Conservation (phyloP, 2,797 vertebrate genomes). For the Aldrovandia affinis region DNA sequence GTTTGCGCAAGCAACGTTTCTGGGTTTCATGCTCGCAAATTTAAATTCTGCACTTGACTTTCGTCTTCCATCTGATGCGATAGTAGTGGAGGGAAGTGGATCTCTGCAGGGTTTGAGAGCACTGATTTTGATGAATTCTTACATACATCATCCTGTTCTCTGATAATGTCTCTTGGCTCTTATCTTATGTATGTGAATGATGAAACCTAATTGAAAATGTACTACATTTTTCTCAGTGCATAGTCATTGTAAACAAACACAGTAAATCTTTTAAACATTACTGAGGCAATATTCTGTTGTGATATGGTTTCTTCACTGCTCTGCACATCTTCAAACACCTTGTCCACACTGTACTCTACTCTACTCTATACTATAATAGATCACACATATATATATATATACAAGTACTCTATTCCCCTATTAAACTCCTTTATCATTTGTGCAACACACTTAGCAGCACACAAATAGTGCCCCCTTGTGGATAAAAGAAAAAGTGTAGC, state of each 20-base stretch:
- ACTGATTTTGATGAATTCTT: neutral
- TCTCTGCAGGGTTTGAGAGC: neutral
- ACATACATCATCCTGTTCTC: too few relatives aligned
- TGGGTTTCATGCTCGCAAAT: too few relatives aligned
- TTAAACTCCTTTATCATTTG: neutral
- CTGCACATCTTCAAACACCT: neutral
- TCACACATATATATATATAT: too few relatives aligned
- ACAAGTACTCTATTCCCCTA: neutral
- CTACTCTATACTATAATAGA: too few relatives aligned
- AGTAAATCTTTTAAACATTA: neutral
- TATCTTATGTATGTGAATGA: neutral
- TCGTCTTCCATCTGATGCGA: too few relatives aligned
- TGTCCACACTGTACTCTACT: neutral
- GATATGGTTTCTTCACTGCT: neutral
- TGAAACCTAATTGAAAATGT: neutral
- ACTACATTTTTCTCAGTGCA: neutral
- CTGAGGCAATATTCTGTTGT: neutral
- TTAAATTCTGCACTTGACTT: too few relatives aligned
- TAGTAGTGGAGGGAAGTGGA: too few relatives aligned
- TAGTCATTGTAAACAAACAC: neutral
- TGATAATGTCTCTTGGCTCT: neutral
- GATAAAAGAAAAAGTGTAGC: neutral
- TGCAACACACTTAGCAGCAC: neutral
- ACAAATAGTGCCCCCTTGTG: neutral
- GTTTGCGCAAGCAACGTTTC: too few relatives aligned